Base-by-base conservation (phyloP, 2,888 invertebrate genomes). In the Thera obeliscata region DNA sequence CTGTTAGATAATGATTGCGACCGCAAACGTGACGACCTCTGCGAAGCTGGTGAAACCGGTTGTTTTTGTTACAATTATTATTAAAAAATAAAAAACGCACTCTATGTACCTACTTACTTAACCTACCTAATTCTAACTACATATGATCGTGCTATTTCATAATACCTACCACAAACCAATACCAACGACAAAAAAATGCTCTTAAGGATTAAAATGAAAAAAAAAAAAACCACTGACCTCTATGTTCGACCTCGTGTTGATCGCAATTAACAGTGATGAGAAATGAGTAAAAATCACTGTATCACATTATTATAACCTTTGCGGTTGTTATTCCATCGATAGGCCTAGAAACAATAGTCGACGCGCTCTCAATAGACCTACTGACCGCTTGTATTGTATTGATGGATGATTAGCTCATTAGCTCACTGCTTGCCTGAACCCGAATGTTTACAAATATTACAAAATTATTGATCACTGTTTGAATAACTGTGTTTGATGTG, bases 371-470 rank as follows among this genome's bases (percentile, higher is more conserved):
- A 76, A 78, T 78, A 70, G 73, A 61, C 62, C 67, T 64, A 68
- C 70, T 61, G 64, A 63, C 55, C 11, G 56, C 54, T 36, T 49
- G 36, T 64, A 57, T 65, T 65, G n/a, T 61, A 52, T 64, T 71
- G 73, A 64, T 41, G 67, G 69, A 60, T 71, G 68, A 74, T 78
- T 78, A 81, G 81, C 76, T 81, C 78, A 74, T 78, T 78, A 81
- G 81, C 76, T 81, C 78, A 81, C 70, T 69, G 71, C 71, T 6
- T 71, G 71, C 65, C 59, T 64, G 76, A 80, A 78, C 72, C 72
- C 59, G 48, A 59, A 69, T 86, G 81, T 87, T 88, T 87, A 87
- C 77, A 82, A 87, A 87, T 78, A 87, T 72, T 73, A 78, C 74
- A 72, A 80, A 81, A 81, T 78, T 74, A 75, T 79, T 77, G 76